phyloP scores from a whole-genome alignment of 2,797 vertebrate species.

The Xenopus petersii region DNA sequence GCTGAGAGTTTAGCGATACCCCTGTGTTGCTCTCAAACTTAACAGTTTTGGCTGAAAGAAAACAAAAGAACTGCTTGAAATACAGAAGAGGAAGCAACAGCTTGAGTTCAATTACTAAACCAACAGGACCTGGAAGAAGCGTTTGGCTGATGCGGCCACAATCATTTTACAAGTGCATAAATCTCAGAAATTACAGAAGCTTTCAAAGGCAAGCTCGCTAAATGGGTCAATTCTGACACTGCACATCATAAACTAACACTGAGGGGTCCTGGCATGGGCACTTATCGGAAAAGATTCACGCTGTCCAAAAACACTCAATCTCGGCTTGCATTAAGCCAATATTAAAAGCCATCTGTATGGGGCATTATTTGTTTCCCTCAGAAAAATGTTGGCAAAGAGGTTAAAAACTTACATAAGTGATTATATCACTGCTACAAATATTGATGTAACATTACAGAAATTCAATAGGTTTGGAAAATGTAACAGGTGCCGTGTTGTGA shows the following conservation, averaged over 20 bases:
- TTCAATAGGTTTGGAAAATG: neutral
- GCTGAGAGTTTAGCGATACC: neutral
- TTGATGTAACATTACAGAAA: neutral
- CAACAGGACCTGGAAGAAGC: constrained; percentile 33
- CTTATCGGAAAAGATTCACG: constrained; percentile 28
- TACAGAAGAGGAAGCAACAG: constrained; percentile 34
- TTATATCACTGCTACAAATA: constrained; percentile 27
- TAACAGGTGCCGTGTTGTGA: neutral
- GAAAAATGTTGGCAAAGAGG: constrained; percentile 32
- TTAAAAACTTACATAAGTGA: constrained; percentile 26
- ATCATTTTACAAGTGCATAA: constrained; percentile 42
- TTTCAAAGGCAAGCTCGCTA: constrained; percentile 26
- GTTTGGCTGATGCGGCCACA: constrained; percentile 23
- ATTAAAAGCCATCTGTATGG: constrained; percentile 34
- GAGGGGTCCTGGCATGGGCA: constrained; percentile 34
- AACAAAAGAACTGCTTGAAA: constrained; percentile 32
- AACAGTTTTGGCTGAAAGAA: constrained; percentile 21
- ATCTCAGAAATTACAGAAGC: constrained; percentile 35
- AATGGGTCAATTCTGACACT: constrained; percentile 35
- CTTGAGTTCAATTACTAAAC: constrained; percentile 44
- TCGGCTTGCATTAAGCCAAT: constrained; percentile 16
- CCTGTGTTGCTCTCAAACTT: neutral
- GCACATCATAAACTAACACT: constrained; percentile 27
- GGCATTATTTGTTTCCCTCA: constrained; percentile 1
- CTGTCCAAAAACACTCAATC: constrained; percentile 29